A percentile compares a stretch with the other conserved stretches of the same genome.
Conservation (phyloP, 1,140 invertebrate species). For the Conopomorpha cramerella region DNA sequence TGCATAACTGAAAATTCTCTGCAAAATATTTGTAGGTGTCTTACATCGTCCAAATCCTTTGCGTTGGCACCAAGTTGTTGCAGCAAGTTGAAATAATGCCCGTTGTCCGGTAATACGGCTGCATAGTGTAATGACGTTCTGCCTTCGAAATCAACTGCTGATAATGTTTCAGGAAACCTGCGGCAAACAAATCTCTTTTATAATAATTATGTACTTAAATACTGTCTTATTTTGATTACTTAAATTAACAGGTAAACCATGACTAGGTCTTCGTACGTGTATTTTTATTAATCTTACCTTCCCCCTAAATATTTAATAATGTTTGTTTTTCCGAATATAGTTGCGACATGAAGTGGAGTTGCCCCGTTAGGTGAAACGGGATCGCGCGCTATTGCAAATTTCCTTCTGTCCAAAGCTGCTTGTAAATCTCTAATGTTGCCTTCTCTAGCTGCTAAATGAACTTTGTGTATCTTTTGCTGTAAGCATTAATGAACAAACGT, state of each 20-base stretch:
- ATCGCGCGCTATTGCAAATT: conserved; percentile 87
- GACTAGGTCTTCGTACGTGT: too few relatives aligned
- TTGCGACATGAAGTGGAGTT: conserved; percentile 91
- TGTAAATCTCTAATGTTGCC: conserved; percentile 85
- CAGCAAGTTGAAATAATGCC: conserved; percentile 85
- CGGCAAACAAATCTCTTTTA: too few relatives aligned
- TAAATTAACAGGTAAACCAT: background rate
- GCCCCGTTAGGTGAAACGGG: conserved; percentile 80
- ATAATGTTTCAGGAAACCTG: conserved; percentile 84
- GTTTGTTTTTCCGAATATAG: conserved; percentile 78
- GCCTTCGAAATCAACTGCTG: conserved; percentile 76
- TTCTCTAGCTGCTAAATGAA: conserved; percentile 84
- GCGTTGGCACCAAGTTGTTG: conserved; percentile 84
- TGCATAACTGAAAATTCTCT: too few relatives aligned
- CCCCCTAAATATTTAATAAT: conserved; percentile 68
- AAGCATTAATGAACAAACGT: too few relatives aligned
- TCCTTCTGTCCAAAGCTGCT: conserved; percentile 84
- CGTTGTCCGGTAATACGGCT: conserved; percentile 82
- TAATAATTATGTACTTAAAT: conserved; percentile 3
- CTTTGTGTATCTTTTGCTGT: conserved; percentile 85
- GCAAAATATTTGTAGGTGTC: too few relatives aligned
- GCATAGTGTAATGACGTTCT: conserved; percentile 92
- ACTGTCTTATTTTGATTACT: background rate
- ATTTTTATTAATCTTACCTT: conserved; percentile 20
- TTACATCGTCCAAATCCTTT: conserved; percentile 81